phyloP scores from a whole-genome alignment of 2,113 vertebrate genomes.

The Progne subis region DNA sequence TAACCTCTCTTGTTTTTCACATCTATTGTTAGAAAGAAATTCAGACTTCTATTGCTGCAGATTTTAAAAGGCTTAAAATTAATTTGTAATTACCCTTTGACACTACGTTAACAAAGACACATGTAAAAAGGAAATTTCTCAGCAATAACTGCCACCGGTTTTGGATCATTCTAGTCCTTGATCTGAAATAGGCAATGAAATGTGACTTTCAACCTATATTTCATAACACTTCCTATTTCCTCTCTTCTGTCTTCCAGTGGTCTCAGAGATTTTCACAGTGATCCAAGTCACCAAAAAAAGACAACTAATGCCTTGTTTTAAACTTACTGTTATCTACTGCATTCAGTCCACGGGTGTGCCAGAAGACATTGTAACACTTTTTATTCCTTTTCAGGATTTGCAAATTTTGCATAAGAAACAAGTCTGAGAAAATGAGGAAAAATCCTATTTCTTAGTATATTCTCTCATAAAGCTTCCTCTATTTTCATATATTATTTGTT shows the following conservation, averaged over 20 bases:
- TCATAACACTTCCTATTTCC: background rate
- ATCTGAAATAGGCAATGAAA: background rate
- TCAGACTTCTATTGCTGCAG: background rate
- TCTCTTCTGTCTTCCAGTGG: background rate
- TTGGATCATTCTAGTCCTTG: background rate
- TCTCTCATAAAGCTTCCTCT: background rate
- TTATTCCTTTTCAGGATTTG: background rate
- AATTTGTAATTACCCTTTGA: background rate
- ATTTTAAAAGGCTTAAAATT: slow-evolving; percentile 10
- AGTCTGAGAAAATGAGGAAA: background rate
- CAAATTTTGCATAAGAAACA: background rate
- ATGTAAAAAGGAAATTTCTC: background rate
- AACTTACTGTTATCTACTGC: background rate
- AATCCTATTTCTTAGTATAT: background rate
- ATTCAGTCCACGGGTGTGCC: background rate
- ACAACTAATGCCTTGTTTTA: background rate
- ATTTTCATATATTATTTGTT: background rate
- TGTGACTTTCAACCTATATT: background rate
- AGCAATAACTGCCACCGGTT: background rate
- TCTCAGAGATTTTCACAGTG: background rate
- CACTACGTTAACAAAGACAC: background rate
- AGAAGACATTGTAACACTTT: background rate
- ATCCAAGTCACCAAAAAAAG: background rate
- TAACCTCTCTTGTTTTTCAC: background rate
- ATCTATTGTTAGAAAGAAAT: background rate